phyloP scores from a whole-genome alignment of 2,888 invertebrate species.

The Epiperipatus broadwayi region DNA sequence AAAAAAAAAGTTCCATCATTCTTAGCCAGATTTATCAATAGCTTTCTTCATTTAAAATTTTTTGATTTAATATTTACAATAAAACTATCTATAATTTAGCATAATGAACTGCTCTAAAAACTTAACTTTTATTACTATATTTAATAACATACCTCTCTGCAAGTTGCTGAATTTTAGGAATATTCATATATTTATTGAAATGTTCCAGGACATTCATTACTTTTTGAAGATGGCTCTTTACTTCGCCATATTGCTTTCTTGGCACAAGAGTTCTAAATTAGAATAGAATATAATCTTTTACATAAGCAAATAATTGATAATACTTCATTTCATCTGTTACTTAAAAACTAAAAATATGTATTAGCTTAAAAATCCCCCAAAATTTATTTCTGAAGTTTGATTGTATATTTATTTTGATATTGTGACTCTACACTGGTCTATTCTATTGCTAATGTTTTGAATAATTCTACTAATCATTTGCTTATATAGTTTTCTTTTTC shows the following conservation, averaged over 20 bases:
- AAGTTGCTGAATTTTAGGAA: slow-evolving; percentile 69
- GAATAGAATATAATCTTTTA: slow-evolving; percentile 12
- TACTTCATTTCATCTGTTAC: neutral
- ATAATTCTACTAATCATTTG: no score
- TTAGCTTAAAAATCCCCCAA: no score
- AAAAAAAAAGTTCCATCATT: no score
- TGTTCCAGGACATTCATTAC: slow-evolving; percentile 88
- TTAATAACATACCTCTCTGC: slow-evolving; percentile 47
- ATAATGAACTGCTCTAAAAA: neutral
- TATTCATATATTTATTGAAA: slow-evolving; percentile 72
- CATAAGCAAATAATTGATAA: neutral
- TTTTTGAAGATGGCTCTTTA: slow-evolving; percentile 78
- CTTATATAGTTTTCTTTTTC: no score
- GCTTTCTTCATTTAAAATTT: no score
- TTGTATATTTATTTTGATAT: no score
- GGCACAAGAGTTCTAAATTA: slow-evolving; percentile 51
- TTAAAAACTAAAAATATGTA: no score
- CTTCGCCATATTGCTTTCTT: slow-evolving; percentile 75
- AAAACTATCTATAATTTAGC: neutral
- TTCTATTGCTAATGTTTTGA: no score
- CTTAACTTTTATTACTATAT: neutral
- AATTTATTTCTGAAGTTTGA: no score
- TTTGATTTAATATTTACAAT: no score
- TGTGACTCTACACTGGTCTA: no score
- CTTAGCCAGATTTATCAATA: no score